A percentile compares a stretch with the other conserved stretches of the same genome.
Conservation (phyloP, 2,113 vertebrate species). For the Phalacrocorax pelagicus region DNA sequence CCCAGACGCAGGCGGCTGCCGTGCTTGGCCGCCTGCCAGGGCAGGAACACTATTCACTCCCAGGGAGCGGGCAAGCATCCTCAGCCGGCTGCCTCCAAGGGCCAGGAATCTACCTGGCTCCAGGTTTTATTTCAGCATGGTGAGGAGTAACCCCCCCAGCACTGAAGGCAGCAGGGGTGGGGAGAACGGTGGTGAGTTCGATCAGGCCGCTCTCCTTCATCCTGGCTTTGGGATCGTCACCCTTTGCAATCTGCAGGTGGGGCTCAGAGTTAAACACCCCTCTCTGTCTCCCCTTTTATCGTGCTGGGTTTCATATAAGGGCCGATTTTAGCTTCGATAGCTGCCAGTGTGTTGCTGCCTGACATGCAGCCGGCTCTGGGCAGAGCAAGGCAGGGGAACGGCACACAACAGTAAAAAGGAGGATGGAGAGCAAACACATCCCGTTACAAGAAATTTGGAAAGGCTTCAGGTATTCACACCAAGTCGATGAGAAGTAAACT, state of each 20-base stretch:
- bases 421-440: background rate
- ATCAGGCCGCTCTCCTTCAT: background rate
- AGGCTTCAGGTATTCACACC: background rate
- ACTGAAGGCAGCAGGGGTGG: background rate
- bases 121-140: background rate
- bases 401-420: background rate
- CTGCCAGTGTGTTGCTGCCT: background rate
- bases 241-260: background rate
- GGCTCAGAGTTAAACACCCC: background rate
- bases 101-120: background rate
- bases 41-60: background rate
- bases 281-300: background rate
- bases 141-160: background rate
- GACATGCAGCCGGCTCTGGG: background rate
- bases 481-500: fast-evolving
- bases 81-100: background rate
- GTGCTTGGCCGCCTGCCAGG: conserved; percentile 30
- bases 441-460: background rate
- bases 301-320: background rate
- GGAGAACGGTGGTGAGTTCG: background rate
- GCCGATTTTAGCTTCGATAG: fast-evolving
- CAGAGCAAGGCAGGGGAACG: background rate
- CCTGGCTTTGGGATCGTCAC: background rate
- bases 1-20: background rate
- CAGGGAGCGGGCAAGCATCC: background rate